phyloP scores from a whole-genome alignment of 1,140 invertebrate genomes.

The Macrocentrus cingulum region DNA sequence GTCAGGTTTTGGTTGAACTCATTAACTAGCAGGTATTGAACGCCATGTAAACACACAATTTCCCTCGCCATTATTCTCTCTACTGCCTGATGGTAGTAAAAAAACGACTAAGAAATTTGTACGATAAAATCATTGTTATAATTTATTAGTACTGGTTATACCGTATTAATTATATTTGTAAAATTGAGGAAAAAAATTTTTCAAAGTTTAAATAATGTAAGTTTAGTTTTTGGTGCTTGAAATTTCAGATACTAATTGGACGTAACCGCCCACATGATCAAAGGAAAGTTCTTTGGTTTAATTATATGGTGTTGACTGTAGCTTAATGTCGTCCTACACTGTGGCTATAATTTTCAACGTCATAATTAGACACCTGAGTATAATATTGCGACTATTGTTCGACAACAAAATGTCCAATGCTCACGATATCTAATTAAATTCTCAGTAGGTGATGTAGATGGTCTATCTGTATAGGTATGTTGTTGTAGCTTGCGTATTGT shows the following conservation, averaged over 20 bases:
- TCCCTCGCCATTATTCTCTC: too few species aligned
- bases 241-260: slow-evolving; percentile 8
- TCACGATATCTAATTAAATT: slow-evolving; percentile 2
- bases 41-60: too few species aligned
- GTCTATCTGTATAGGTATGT: slow-evolving; percentile 3
- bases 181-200: too few species aligned
- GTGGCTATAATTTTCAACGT: slow-evolving; percentile 16
- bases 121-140: too few species aligned
- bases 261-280: background rate
- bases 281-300: slow-evolving; percentile 10
- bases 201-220: too few species aligned
- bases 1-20: too few species aligned
- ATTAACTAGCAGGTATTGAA: too few species aligned
- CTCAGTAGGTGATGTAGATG: background rate
- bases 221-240: background rate
- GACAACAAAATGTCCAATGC: background rate
- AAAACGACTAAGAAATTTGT: too few species aligned
- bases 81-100: too few species aligned
- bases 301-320: slow-evolving; percentile 16
- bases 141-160: too few species aligned
- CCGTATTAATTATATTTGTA: too few species aligned
- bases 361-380: slow-evolving; percentile 4
- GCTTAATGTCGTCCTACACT: slow-evolving; percentile 5
- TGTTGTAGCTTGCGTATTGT: background rate
- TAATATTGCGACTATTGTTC: background rate